phyloP scores from a whole-genome alignment of 2,797 vertebrate genomes.

The Arremon brunneinucha region DNA sequence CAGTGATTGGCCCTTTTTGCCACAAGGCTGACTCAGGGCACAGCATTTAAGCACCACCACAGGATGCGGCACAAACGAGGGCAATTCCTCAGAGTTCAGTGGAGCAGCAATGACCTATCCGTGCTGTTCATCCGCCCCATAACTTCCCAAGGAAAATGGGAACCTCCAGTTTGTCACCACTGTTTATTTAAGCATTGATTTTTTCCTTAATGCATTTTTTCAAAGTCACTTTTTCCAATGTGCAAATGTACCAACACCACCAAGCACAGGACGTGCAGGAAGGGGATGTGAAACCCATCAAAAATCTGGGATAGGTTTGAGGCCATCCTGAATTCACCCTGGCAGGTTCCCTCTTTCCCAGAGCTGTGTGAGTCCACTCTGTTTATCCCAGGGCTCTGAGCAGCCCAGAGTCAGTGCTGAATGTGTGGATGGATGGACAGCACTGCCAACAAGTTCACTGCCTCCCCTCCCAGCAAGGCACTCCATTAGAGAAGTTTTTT shows the following conservation, averaged over 20 bases:
- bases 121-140: accelerated
- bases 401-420: neutral
- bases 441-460: neutral
- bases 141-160: neutral
- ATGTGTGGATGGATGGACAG: neutral
- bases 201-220: neutral
- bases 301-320: neutral
- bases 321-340: neutral
- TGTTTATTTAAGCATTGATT: neutral
- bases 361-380: neutral
- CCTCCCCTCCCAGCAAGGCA: neutral
- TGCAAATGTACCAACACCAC: accelerated
- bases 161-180: neutral
- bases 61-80: neutral
- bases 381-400: neutral
- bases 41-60: neutral
- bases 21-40: neutral
- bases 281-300: neutral
- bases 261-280: neutral
- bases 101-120: neutral
- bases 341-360: neutral
- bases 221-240: neutral
- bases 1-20: neutral
- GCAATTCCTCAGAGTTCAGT: neutral
- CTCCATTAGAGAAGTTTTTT: neutral